These are phyloP conservation scores for Holcopasites calliopsidis DNA, from an alignment of 1,140 invertebrate species.

Conservation along the genomic window DNA sequence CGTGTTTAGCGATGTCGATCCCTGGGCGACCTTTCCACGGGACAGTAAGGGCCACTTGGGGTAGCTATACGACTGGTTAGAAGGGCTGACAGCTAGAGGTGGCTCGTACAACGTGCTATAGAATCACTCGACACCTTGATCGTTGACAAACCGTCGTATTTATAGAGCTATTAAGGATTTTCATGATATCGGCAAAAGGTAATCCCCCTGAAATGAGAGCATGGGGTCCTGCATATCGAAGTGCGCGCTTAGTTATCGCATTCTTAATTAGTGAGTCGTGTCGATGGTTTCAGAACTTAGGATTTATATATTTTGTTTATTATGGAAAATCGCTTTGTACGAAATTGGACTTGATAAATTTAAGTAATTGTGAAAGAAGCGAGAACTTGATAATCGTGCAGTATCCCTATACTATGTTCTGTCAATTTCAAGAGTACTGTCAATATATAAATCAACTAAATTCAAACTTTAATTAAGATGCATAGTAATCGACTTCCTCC, in stretches of 20 bases:
- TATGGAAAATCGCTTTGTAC: too few relatives aligned
- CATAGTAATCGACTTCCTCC: background rate
- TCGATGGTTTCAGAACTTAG: too few relatives aligned
- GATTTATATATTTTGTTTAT: too few relatives aligned
- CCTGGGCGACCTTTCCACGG: slow-evolving; percentile 61
- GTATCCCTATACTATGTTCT: background rate
- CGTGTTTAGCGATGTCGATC: slow-evolving; percentile 70
- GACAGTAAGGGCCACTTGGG: slow-evolving; percentile 63
- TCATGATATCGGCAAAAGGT: background rate
- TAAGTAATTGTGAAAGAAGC: too few relatives aligned
- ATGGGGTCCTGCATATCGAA: background rate
- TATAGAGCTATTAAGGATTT: background rate
- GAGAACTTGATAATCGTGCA: too few relatives aligned
- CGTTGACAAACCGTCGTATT: slow-evolving; percentile 51
- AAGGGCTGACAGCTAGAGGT: slow-evolving; percentile 43
- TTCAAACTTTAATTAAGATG: slow-evolving; percentile 1
- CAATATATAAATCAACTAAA: background rate
- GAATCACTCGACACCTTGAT: slow-evolving; percentile 53
- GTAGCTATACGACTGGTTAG: slow-evolving; percentile 56
- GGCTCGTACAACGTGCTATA: slow-evolving; percentile 44
- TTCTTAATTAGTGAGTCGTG: too few relatives aligned
- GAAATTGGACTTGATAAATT: too few relatives aligned
- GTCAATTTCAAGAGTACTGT: background rate
- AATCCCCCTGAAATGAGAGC: background rate
- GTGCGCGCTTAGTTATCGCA: too few relatives aligned